These are phyloP conservation scores for Bucorvus abyssinicus DNA, from an alignment of 2,797 vertebrate genomes.

Conservation along the genomic window DNA sequence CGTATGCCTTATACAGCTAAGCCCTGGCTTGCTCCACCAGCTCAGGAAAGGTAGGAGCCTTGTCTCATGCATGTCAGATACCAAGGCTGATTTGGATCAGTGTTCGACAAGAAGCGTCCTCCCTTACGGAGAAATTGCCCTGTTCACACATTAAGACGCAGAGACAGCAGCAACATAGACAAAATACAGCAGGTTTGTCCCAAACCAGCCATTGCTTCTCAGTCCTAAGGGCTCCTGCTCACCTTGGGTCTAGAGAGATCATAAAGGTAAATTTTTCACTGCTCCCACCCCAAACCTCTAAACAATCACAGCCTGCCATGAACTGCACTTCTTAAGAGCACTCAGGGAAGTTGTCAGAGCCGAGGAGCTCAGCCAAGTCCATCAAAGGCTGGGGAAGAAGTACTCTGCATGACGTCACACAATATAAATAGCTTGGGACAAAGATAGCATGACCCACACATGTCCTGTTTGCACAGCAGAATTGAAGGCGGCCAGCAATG, in stretches of 20 bases:
- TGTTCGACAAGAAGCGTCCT: neutral
- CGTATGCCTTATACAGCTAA: neutral
- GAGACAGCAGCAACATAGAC: neutral
- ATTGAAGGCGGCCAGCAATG: neutral
- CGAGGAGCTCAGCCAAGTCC: conserved; percentile 1
- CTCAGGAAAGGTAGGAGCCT: neutral
- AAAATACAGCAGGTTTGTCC: neutral
- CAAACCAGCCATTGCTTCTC: neutral
- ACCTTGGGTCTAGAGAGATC: neutral
- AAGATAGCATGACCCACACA: neutral
- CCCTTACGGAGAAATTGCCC: neutral
- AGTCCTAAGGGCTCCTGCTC: neutral
- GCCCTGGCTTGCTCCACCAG: neutral
- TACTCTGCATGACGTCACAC: neutral
- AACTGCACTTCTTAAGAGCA: neutral
- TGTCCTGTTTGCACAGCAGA: neutral
- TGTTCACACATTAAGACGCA: neutral
- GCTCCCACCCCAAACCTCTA: neutral
- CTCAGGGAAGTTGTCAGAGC: neutral
- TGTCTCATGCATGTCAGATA: neutral
- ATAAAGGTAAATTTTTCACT: neutral
- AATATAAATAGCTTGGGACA: conserved; percentile 35
- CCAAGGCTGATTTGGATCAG: neutral
- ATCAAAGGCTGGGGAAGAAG: neutral
- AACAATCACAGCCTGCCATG: neutral